phyloP scores from a whole-genome alignment of 2,797 vertebrate genomes.

The Chaetodon trifasciatus region DNA sequence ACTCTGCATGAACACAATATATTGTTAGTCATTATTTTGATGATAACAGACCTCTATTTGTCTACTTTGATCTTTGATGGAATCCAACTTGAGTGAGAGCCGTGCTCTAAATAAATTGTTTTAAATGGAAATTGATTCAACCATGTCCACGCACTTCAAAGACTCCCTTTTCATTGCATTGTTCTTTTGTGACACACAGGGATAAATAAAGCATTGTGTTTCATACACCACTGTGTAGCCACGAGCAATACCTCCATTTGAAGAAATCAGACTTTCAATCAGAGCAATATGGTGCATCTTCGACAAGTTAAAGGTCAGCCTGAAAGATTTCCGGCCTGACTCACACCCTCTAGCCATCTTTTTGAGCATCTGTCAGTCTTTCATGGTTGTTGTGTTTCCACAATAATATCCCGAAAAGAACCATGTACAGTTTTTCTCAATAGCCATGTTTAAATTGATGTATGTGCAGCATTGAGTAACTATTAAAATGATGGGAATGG shows the following conservation, averaged over 20 bases:
- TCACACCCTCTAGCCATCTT: constrained; percentile 21
- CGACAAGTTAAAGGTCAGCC: constrained; percentile 56
- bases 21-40: constrained; percentile 2
- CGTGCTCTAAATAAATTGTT: constrained; percentile 48
- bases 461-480: neutral
- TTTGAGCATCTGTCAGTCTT: constrained; percentile 38
- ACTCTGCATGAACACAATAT: neutral
- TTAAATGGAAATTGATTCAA: constrained; percentile 48
- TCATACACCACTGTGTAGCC: constrained; percentile 1
- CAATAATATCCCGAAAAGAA: constrained; percentile 12
- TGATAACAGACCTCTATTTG: constrained; percentile 23
- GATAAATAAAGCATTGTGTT: constrained; percentile 37
- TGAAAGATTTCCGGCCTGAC: constrained; percentile 34
- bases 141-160: constrained; percentile 45
- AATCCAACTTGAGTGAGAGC: constrained; percentile 24
- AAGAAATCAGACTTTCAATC: constrained; percentile 51
- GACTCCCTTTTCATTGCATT: constrained; percentile 22
- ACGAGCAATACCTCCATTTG: constrained; percentile 29
- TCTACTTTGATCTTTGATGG: constrained; percentile 40
- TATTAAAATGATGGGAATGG: neutral
- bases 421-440: neutral
- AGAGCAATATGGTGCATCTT: constrained; percentile 9
- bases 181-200: constrained; percentile 17
- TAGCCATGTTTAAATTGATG: neutral
- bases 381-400: constrained; percentile 9